Base-by-base conservation (phyloP, 2,113 vertebrate species). In the Macrotis lagotis region DNA sequence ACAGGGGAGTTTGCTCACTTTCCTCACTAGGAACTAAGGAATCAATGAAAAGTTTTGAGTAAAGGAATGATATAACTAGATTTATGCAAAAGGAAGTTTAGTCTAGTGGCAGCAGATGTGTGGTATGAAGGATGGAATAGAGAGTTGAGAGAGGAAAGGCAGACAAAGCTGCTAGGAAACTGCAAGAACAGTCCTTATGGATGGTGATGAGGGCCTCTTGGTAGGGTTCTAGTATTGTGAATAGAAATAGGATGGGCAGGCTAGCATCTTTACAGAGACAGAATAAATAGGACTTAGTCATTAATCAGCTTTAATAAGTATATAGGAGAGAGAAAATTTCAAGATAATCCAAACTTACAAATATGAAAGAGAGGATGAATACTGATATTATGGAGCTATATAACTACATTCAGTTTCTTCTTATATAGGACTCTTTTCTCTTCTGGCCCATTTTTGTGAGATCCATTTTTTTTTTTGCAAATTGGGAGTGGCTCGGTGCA, bases 381-480 rank as follows among this genome's bases (percentile, higher is more conserved):
- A 14, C 59, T 37, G 31, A 22, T 24, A 83, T 22, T 7, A 22
- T 44, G n/a, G 66, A 83, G 66, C 44, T 37, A 7, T 44, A 90
- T 49, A 48, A 90, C 9, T 24, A 14, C 48, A 31, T 90, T 49
- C 26, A 6, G 25, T 3, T 90, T 89, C 25, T 25, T 90, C 28
- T 90, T 48, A 28, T 48, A 31, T 25, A 52, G 47, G 91, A 50
- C 28, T 94, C 93, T 90, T 50, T 53, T 3, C 28, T 94, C 50
- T 49, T 25, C 88, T 66, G 44, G 12, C 49, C 53, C 6, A 90
- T 74, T 95, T 93, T 92, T 93, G 92, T 95, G 95, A 92, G 96
- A 95, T 95, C 98, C 96, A 97, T 92, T 96, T 98, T 97, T 97
- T 92, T 97, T 98, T 98, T 96, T 96, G 96, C 97, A 96, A 97